A percentile compares a stretch with the other conserved stretches of the same genome.
These are phyloP conservation scores for Channa striata DNA, from an alignment of 2,797 vertebrate species.

Conservation along the genomic window DNA sequence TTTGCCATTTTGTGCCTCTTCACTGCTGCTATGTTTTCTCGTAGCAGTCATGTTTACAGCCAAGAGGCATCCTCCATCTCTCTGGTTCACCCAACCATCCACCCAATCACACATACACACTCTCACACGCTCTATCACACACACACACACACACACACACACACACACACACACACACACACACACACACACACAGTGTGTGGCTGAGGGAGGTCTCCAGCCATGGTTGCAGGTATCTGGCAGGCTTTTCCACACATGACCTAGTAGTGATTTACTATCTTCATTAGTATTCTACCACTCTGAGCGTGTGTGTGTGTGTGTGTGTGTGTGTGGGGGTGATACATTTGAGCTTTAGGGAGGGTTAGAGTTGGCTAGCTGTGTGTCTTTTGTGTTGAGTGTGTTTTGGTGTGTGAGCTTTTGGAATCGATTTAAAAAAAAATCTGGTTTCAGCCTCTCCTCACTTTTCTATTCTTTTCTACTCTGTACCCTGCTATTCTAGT, in stretches of 20 bases:
- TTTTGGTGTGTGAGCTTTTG: conserved; percentile 54
- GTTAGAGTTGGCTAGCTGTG: conserved; percentile 56
- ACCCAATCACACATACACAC: conserved; percentile 37
- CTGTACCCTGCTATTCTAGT: conserved; percentile 35
- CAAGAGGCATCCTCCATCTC: conserved; percentile 72
- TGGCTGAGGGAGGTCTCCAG: conserved; percentile 77
- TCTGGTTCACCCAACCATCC: conserved; percentile 61
- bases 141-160: conserved; percentile 38
- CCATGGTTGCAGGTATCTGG: conserved; percentile 82
- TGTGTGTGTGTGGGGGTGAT: conserved; percentile 64
- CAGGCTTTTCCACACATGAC: conserved; percentile 84
- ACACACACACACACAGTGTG: conserved; percentile 46
- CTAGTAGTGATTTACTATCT: conserved; percentile 85
- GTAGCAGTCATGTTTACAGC: conserved; percentile 63
- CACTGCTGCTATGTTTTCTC: conserved; percentile 40
- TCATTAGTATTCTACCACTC: conserved; percentile 77
- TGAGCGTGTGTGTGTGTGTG: conserved; percentile 39
- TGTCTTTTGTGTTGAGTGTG: conserved; percentile 61
- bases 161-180: no score
- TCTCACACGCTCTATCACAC: conserved; percentile 36
- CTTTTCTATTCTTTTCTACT: conserved; percentile 37
- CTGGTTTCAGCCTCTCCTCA: conserved; percentile 28
- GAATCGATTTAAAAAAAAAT: conserved; percentile 45
- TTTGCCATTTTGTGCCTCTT: conserved; percentile 42
- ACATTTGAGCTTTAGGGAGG: conserved; percentile 68